Evolutionary conservation across 2,113 vertebrate species (phyloP).

Genomic region (Pelusios castaneus): DNA sequence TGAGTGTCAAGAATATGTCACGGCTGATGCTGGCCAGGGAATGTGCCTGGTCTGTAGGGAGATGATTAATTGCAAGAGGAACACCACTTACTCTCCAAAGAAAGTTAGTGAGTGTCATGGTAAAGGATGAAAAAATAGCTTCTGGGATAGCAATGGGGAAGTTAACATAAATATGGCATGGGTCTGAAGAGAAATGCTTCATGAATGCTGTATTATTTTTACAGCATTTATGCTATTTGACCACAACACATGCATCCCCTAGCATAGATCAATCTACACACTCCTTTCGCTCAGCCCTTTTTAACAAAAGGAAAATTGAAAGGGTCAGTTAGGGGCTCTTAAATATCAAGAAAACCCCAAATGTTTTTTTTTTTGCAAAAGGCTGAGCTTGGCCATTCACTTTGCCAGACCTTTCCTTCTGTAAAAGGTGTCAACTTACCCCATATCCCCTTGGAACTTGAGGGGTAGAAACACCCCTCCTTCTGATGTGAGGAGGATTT

Average conservation of each 20-base stretch:
- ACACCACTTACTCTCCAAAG: neutral
- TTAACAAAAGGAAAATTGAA: neutral
- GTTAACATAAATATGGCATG: neutral
- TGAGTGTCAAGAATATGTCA: conserved; percentile 22
- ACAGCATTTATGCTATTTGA: neutral
- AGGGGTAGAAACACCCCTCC: neutral
- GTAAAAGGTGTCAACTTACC: neutral
- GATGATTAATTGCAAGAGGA: neutral
- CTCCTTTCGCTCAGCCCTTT: neutral
- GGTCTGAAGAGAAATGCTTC: neutral
- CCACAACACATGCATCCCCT: neutral
- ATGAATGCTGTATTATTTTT: neutral
- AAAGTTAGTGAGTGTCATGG: neutral
- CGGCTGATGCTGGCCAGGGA: neutral
- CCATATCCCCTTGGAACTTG: neutral
- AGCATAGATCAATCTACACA: neutral
- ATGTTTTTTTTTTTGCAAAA: neutral
- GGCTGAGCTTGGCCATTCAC: neutral
- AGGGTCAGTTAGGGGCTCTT: neutral
- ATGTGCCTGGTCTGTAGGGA: neutral
- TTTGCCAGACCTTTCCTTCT: neutral
- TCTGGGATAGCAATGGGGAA: neutral
- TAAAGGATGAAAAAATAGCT: neutral
- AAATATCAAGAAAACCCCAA: neutral
- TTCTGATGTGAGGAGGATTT: neutral